Evolutionary conservation across 2,888 invertebrate species (phyloP).

Genomic region (Polylopha cassiicola): DNA sequence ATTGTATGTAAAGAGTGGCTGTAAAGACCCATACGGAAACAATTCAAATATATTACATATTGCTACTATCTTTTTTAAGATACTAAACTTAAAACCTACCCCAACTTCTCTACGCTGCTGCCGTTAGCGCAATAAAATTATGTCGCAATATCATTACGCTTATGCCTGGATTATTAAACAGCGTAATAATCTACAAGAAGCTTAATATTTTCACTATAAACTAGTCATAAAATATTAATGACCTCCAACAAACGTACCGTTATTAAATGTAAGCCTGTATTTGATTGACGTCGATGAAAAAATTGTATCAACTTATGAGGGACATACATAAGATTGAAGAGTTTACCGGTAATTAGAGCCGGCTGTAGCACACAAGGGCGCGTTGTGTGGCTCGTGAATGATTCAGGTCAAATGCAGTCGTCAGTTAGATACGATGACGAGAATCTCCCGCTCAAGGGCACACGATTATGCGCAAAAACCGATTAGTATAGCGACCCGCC

Average conservation of each 20-base stretch:
- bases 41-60: too few relatives aligned
- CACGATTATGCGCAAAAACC: too few relatives aligned
- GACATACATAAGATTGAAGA: constrained; percentile 30
- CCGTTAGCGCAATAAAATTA: too few relatives aligned
- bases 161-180: constrained; percentile 14
- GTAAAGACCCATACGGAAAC: too few relatives aligned
- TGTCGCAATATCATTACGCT: constrained; percentile 10
- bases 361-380: constrained; percentile 35
- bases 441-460: constrained; percentile 11
- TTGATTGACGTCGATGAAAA: constrained; percentile 15
- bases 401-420: constrained; percentile 17
- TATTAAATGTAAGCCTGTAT: constrained; percentile 6
- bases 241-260: constrained; percentile 14
- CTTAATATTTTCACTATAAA: constrained; percentile 16
- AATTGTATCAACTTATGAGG: constrained; percentile 14
- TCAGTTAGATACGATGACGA: constrained; percentile 11
- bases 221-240: constrained; percentile 21
- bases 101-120: too few relatives aligned
- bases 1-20: too few relatives aligned
- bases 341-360: constrained; percentile 41
- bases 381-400: constrained; percentile 31
- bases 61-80: too few relatives aligned
- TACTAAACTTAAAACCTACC: too few relatives aligned
- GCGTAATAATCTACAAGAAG: constrained; percentile 13
- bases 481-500: too few relatives aligned